phyloP scores from a whole-genome alignment of 2,113 vertebrate species.

The Nibea albiflora region DNA sequence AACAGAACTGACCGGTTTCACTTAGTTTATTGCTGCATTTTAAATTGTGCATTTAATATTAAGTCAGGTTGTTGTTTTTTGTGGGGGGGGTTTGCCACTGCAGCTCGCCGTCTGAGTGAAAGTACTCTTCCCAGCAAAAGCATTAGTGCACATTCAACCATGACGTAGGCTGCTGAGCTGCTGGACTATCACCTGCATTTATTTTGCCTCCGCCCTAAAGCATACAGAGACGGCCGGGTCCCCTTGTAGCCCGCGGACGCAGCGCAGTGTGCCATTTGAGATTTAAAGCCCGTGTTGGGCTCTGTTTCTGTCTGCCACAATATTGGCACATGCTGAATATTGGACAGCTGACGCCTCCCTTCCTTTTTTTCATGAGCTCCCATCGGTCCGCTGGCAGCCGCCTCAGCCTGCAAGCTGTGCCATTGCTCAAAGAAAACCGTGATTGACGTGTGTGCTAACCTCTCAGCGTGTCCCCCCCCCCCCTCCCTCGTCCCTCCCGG shows the following conservation, averaged over 20 bases:
- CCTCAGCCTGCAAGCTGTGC: conserved; percentile 10
- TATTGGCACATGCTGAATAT: background rate
- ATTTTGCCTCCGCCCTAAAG: background rate
- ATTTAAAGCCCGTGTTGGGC: background rate
- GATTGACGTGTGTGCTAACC: conserved; percentile 39
- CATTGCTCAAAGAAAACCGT: conserved; percentile 18
- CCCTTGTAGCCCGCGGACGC: background rate
- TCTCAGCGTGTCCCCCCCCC: conserved; percentile 9
- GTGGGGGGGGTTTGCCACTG: background rate
- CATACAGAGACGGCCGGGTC: background rate
- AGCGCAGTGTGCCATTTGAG: background rate
- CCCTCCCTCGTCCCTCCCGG: conserved; percentile 10
- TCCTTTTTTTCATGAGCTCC: conserved; percentile 30
- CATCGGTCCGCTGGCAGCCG: background rate
- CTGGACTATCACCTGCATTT: background rate
- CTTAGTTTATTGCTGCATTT: background rate
- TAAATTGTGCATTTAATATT: background rate
- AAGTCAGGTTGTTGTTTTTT: background rate
- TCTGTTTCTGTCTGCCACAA: conserved; percentile 11
- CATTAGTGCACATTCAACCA: conserved; percentile 4
- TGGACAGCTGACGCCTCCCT: conserved; percentile 12
- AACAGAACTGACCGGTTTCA: background rate
- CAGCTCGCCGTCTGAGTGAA: background rate
- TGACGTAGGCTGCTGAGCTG: conserved; percentile 14
- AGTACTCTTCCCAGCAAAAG: conserved; percentile 19